Base-by-base conservation (phyloP, 2,113 vertebrate genomes). In the Nansenia antarctica region DNA sequence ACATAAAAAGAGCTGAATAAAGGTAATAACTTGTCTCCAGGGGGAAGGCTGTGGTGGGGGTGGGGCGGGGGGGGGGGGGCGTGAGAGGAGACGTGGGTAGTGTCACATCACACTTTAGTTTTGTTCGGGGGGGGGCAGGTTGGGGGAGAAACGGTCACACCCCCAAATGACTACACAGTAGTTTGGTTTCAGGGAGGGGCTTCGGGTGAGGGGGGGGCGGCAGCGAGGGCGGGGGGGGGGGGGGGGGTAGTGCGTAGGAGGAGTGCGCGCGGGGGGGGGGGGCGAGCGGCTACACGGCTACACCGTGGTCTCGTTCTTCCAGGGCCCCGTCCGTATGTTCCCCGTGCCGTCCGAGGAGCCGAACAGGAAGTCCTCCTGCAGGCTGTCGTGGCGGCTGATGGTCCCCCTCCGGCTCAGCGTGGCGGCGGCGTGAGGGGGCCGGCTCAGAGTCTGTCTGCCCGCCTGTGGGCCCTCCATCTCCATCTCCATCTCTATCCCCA, bases 301-400 rank as follows among this genome's bases (percentile, higher is more conserved):
- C 91, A 96, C 94, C 24, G 94, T 94, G 71, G 95, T 96, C 91
- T 96, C 94, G 20, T 95, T 95, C 86, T 89, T 95, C 94, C 94
- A 96, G 62, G 93, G 94, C 37, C 94, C 94, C 2, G 95, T 95
- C 81, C 94, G 92, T 84, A 96, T 94, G 82, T 92, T 95, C 80
- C 94, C 94, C 31, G 93, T 92, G 78, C 85, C 77, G 62, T 94
- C 92, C 3, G 93, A 90, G 70, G 93, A 90, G 70, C 91, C 86
- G 49, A 91, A 93, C 15, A 90, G 83, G 78, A 89, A 87, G 76
- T 90, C 90, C 81, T 94, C 93, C 26, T 93, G 92, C 81, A 87
- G 0, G 1, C 85, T 89, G 49, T 88, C 91, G 86, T 92, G 89
- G 70, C 92, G 91, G 72, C 93, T 88, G 11, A 84, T 39, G 0